Percentiles rank a stretch among this genome's conserved stretches.
phyloP scores from a whole-genome alignment of 2,797 vertebrate species.

The Tauraco hartlaubi region DNA sequence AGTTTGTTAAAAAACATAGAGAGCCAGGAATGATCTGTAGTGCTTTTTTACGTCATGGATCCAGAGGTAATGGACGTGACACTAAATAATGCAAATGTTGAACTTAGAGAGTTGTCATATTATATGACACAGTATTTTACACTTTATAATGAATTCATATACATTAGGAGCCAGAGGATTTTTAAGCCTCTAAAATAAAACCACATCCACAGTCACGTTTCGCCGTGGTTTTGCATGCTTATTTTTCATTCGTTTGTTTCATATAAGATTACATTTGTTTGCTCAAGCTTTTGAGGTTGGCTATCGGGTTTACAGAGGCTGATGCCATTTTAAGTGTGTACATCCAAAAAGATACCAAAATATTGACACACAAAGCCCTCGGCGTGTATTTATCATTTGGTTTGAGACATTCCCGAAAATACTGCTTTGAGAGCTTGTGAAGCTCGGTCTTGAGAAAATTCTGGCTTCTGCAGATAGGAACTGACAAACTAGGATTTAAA shows the following conservation, averaged over 20 bases:
- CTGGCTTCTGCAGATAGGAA: neutral
- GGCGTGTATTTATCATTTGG: neutral
- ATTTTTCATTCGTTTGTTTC: neutral
- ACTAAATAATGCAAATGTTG: neutral
- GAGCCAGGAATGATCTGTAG: neutral
- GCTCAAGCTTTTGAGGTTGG: neutral
- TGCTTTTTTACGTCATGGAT: neutral
- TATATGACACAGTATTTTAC: neutral
- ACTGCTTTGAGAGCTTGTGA: neutral
- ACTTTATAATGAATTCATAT: neutral
- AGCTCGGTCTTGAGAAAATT: neutral
- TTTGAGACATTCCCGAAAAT: neutral
- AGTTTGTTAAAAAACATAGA: neutral
- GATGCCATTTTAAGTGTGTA: neutral
- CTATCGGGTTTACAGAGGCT: neutral
- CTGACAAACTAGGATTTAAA: neutral
- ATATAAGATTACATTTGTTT: neutral
- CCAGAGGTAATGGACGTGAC: neutral
- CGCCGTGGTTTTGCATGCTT: conserved; percentile 7
- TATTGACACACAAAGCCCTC: neutral
- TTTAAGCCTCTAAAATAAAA: neutral
- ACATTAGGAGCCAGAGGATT: neutral
- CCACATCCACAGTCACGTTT: neutral
- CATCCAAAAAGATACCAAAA: neutral
- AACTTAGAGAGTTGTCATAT: neutral